These are phyloP conservation scores for Isotomurus palustris DNA, from an alignment of 2,888 invertebrate genomes.

Conservation along the genomic window DNA sequence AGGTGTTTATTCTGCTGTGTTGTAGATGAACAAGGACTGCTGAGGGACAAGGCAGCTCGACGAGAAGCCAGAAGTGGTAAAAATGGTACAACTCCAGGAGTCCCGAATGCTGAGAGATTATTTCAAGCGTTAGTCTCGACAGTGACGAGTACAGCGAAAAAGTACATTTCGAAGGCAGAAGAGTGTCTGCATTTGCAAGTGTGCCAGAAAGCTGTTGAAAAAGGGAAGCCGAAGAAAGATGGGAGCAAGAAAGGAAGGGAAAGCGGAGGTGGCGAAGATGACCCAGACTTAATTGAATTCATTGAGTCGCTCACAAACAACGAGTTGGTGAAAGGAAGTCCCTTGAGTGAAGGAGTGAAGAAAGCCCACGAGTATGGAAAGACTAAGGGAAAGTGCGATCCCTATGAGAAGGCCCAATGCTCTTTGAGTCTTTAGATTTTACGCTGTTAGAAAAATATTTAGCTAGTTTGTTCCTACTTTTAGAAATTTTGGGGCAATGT, in stretches of 20 bases:
- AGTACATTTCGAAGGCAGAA: neutral
- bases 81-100: neutral
- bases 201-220: constrained; percentile 3
- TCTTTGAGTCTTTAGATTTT: no score
- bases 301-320: constrained; percentile 2
- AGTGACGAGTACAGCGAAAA: neutral
- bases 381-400: neutral
- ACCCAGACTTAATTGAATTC: neutral
- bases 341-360: neutral
- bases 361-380: constrained; percentile 4
- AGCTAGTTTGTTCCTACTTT: no score
- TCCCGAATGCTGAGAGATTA: neutral
- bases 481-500: no score
- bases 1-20: neutral
- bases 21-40: neutral
- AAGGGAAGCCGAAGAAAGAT: neutral
- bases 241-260: neutral
- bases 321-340: constrained; percentile 1
- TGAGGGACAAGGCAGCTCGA: neutral
- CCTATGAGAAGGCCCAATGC: neutral
- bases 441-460: no score
- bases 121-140: neutral
- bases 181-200: neutral
- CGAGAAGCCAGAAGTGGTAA: neutral
- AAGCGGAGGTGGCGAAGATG: constrained; percentile 3